These are phyloP conservation scores for Dinomys branickii DNA, from an alignment of 2,113 vertebrate species.

Conservation along the genomic window DNA sequence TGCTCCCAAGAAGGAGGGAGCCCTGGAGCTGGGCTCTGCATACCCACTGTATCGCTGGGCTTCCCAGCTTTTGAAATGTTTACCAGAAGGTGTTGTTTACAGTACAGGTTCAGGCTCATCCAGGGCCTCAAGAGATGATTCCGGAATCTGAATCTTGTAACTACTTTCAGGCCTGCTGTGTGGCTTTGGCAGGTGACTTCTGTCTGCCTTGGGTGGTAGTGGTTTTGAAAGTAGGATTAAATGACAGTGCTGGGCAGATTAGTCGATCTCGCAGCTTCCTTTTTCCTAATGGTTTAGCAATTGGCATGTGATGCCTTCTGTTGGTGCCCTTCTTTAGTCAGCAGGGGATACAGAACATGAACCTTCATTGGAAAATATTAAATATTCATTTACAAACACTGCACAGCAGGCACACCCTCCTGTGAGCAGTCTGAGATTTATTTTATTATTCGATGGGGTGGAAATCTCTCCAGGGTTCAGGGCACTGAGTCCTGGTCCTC, in stretches of 20 bases:
- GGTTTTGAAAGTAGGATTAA: slow-evolving; percentile 41
- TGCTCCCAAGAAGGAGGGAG: not conserved
- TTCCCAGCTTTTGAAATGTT: not conserved
- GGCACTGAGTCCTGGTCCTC: not conserved
- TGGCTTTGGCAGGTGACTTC: not conserved
- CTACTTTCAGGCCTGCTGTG: not conserved
- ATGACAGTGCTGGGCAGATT: not conserved
- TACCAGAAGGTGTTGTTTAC: not conserved
- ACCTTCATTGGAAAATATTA: slow-evolving; percentile 61
- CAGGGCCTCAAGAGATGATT: not conserved
- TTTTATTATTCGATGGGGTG: not conserved
- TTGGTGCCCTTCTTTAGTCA: not conserved
- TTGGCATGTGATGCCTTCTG: not conserved
- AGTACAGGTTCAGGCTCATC: not conserved
- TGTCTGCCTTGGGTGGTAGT: not conserved
- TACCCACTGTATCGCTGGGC: not conserved
- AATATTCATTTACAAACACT: slow-evolving; percentile 57
- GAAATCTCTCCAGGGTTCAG: not conserved
- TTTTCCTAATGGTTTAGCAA: slow-evolving; percentile 26
- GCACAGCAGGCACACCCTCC: not conserved
- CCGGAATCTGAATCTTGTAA: not conserved
- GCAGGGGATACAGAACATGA: slow-evolving; percentile 42
- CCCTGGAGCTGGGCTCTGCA: not conserved
- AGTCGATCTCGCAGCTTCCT: not conserved
- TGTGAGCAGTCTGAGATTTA: not conserved